Evolutionary conservation across 92 coral and sea anemone genomes (phyloP), one percentile per base, ranked within the genome.

Genomic region (Actinernus sp.): DNA sequence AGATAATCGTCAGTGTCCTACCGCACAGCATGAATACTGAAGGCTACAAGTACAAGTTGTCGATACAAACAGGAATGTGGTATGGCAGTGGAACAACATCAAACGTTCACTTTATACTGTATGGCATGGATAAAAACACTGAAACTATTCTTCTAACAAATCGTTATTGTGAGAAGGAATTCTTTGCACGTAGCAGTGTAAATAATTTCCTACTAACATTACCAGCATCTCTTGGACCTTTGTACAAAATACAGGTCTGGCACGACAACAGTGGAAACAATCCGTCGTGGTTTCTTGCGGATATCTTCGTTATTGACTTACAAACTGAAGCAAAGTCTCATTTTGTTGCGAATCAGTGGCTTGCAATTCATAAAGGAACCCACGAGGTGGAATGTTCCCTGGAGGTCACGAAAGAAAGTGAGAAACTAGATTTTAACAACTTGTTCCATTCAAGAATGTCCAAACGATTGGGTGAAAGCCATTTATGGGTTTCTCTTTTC

Each of bases 61-160:
- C 97, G 0, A 57, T 90, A 17, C 92, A 90, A 47, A 85, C 97
- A 0, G 97, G 97, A 16, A 90, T 90, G 92, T 90, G 97, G 97
- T 60, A 78, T 48, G 92, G 89, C 32, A 80, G 72, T 55, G 97
- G 97, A 0, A 90, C 97, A 0, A 63, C 97, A 0, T 86, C 97
- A 8, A 90, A 90, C 39, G 92, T 90, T 31, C 86, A 86, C 4
- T 23, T 90, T 19, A 65, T 53, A 31, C 75, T 90, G 13, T 81
- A 74, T 39, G 97, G 97, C 30, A 79, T 74, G 29, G 83, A 81
- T 11, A 86, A 79, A 16, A 70, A 50, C 23, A 58, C 92, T 7
- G 83, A 65, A 34, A 70, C 72, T 24, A 81, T 90, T 10, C 49
- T 73, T 25, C 55, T 90, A 21, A 81, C 97, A 14, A 89, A 90